Evolutionary conservation across 1,140 invertebrate genomes (phyloP).

Genomic region (Drosophila teissieri): DNA sequence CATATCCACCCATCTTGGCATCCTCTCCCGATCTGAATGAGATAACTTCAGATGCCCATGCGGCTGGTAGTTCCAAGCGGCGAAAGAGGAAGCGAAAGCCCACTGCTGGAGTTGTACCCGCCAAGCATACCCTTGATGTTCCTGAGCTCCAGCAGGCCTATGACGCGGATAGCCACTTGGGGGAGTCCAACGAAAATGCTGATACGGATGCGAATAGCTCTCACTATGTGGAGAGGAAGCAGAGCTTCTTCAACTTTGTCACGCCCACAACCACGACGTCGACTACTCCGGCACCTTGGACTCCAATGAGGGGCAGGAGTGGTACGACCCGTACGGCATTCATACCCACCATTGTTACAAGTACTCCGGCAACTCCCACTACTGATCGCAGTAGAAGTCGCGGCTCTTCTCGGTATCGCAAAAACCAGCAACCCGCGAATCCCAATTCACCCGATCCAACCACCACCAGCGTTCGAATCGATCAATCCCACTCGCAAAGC

Average conservation of each 20-base stretch:
- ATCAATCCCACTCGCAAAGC: conserved; percentile 76
- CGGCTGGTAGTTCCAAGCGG: conserved; percentile 56
- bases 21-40: conserved; percentile 30
- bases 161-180: conserved; percentile 51
- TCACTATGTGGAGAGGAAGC: conserved; percentile 55
- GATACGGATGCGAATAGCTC: conserved; percentile 67
- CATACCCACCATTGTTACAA: conserved; percentile 61
- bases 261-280: conserved; percentile 37
- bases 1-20: conserved; percentile 62
- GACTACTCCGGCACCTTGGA: conserved; percentile 60
- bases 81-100: conserved; percentile 61
- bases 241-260: conserved; percentile 26
- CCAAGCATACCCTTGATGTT: conserved; percentile 73
- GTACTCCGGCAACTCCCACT: conserved; percentile 23
- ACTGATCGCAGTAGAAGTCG: conserved; percentile 12
- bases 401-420: conserved; percentile 52
- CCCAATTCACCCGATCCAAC: conserved; percentile 24
- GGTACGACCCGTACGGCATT: conserved; percentile 34
- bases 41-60: conserved; percentile 50
- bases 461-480: conserved; percentile 56
- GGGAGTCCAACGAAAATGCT: conserved; percentile 31
- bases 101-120: conserved; percentile 21
- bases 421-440: conserved; percentile 16
- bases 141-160: conserved; percentile 76
- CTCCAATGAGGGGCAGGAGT: conserved; percentile 63